Base-by-base conservation (phyloP, 2,113 vertebrate genomes). In the Uropsilus gracilis region DNA sequence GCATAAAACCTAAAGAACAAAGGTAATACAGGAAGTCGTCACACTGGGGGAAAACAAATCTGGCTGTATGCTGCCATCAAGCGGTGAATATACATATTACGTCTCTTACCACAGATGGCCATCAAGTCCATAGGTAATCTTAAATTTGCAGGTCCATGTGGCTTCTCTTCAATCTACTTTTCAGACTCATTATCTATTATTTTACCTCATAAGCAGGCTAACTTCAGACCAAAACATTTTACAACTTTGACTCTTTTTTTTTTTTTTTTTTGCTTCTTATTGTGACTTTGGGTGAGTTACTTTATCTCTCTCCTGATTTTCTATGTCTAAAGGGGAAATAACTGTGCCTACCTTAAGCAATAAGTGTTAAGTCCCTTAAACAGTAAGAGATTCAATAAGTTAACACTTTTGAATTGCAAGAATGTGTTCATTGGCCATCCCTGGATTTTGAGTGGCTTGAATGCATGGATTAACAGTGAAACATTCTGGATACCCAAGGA, bases 31-130 rank as follows among this genome's bases (percentile, higher is more conserved):
- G 3, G 34, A 0, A 66, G 68, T 18, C 8, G 1, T 32, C 39
- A 28, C 61, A 0, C 8, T 0, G 7, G 22, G 0, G 1, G 64
- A 87, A 91, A 59, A 53, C 61, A 96, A 97, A 93, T 12, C 0
- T 78, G 59, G 91, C 90, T 95, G 73, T 80, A 55, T 92, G 69
- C 20, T 7, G 89, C 96, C 96, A 96, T 72, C 96, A 28, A 30
- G 88, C 83, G 96, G 92, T 39, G 34, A 77, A 32, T 22, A 0
- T 34, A 14, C 16, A 24, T 83, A 85, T 64, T 89, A 50, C 73
- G 75, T 12, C 14, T 73, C 39, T 26, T 30, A 42, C 3, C 1
- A 0, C 22, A 0, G 1, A 46, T 34, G 39, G 5, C 11, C 18
- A 0, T 18, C 44, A 71, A 81, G 37, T 30, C 57, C 68, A 26